These are phyloP conservation scores for Pachyramphus minor DNA, from an alignment of 2,113 vertebrate genomes.

Conservation along the genomic window DNA sequence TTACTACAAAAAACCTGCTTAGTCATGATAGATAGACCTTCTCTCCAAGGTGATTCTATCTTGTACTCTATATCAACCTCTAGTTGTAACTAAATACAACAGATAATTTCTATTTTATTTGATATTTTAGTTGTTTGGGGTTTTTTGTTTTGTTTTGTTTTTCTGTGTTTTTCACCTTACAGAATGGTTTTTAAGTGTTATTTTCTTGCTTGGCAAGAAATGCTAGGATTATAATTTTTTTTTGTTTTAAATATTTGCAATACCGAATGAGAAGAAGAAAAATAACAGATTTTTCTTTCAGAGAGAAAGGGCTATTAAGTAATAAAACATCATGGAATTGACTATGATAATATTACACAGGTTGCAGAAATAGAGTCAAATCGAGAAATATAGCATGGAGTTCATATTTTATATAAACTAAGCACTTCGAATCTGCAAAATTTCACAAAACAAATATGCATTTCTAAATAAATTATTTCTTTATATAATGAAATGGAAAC, in stretches of 20 bases:
- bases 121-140: background rate
- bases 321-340: background rate
- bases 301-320: background rate
- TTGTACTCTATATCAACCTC: background rate
- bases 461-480: background rate
- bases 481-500: background rate
- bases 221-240: background rate
- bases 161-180: background rate
- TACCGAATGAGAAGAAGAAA: background rate
- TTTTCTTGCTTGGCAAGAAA: background rate
- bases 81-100: background rate
- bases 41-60: background rate
- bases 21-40: background rate
- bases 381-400: background rate
- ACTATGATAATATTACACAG: background rate
- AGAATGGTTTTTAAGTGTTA: background rate
- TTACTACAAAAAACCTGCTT: background rate
- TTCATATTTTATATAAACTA: background rate
- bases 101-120: background rate
- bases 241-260: background rate
- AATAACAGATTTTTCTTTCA: background rate
- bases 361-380: background rate
- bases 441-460: background rate
- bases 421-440: background rate
- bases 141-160: too few species aligned